phyloP scores from a whole-genome alignment of 2,888 invertebrate genomes.

The Carpatolechia fugitivella region DNA sequence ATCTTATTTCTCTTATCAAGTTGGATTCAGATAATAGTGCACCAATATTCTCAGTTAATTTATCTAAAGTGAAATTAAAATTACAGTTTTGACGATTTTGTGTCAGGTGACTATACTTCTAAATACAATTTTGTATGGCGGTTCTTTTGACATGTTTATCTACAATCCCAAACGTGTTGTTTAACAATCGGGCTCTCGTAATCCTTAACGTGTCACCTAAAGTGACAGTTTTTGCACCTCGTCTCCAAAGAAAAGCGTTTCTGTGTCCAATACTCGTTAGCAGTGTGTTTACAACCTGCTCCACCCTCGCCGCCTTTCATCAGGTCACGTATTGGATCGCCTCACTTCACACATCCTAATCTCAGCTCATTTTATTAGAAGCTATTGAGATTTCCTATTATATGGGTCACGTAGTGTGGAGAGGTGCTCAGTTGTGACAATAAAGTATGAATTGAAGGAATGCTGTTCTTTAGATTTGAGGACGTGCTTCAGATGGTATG shows the following conservation, averaged over 20 bases:
- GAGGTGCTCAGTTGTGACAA: constrained; percentile 57
- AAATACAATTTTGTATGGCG: too few species aligned
- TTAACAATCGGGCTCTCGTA: background rate
- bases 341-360: constrained; percentile 44
- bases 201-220: constrained; percentile 34
- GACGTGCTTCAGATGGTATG: constrained; percentile 41
- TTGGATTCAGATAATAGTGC: too few species aligned
- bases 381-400: constrained; percentile 51
- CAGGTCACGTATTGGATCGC: constrained; percentile 61
- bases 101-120: too few species aligned
- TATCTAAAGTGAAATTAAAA: too few species aligned
- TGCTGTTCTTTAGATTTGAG: constrained; percentile 59
- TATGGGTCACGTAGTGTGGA: constrained; percentile 69
- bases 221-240: constrained; percentile 59
- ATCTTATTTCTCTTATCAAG: background rate
- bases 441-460: constrained; percentile 50
- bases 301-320: constrained; percentile 56
- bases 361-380: constrained; percentile 57
- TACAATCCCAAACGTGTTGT: background rate
- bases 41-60: too few species aligned
- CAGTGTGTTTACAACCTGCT: constrained; percentile 74
- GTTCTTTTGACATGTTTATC: background rate
- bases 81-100: too few species aligned
- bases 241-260: constrained; percentile 30
- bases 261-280: constrained; percentile 53